Conservation (phyloP, 2,113 vertebrate genomes). For the Limanda limanda region DNA sequence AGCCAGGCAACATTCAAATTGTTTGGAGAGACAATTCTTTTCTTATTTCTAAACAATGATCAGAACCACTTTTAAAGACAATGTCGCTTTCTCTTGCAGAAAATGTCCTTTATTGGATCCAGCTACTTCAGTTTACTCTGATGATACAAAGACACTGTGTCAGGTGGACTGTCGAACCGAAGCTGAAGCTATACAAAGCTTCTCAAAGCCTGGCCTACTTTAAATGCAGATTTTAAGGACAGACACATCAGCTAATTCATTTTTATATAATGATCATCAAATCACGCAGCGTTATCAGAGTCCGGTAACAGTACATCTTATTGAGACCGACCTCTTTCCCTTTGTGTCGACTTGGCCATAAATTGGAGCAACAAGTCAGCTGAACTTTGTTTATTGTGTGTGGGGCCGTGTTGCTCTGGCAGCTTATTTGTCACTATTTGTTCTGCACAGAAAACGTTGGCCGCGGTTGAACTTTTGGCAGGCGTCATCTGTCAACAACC, state of each 20-base stretch:
- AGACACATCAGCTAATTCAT: no score
- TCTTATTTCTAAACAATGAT: background rate
- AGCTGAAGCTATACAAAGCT: no score
- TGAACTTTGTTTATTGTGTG: constrained; percentile 12
- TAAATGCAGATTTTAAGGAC: no score
- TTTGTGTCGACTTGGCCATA: background rate
- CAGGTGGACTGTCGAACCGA: no score
- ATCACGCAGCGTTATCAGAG: no score
- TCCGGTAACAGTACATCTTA: no score
- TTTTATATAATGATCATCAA: no score
- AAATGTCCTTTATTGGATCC: background rate
- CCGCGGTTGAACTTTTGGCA: background rate
- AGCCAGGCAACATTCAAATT: background rate
- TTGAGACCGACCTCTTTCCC: background rate
- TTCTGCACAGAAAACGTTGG: background rate
- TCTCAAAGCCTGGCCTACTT: no score
- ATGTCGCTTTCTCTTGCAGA: no score
- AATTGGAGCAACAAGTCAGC: constrained; percentile 1
- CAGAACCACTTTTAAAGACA: background rate
- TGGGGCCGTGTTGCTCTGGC: background rate
- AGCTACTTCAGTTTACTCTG: background rate
- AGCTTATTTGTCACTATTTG: constrained; percentile 13
- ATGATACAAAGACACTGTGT: background rate
- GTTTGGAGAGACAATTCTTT: background rate
- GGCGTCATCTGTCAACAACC: background rate